Percentiles rank a stretch among this genome's conserved stretches.
These are phyloP conservation scores for Cyclargus thomasi DNA, from an alignment of 1,140 invertebrate species.

Conservation along the genomic window DNA sequence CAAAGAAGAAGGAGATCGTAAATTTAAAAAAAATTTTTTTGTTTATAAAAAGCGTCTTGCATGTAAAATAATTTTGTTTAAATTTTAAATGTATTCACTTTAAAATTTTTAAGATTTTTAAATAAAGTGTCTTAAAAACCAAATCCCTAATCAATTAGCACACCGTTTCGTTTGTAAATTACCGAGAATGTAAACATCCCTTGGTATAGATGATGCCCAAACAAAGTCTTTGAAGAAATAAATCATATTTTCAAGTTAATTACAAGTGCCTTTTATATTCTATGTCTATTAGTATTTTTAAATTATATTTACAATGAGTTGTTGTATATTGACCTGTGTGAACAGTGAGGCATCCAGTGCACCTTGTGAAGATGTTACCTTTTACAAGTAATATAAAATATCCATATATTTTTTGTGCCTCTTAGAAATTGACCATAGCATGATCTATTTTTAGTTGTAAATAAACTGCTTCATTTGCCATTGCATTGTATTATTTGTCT, in stretches of 20 bases:
- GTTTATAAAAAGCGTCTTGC: too few relatives aligned
- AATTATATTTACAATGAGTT: slow-evolving; percentile 7
- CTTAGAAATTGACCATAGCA: neutral
- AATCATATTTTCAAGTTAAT: neutral
- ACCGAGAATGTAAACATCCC: neutral
- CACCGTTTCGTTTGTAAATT: too few relatives aligned
- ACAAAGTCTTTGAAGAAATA: neutral
- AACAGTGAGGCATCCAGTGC: neutral
- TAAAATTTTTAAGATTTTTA: too few relatives aligned
- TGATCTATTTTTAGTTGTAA: neutral
- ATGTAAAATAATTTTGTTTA: too few relatives aligned
- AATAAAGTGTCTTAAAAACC: too few relatives aligned
- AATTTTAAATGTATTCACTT: too few relatives aligned
- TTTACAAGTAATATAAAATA: neutral
- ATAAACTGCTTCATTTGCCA: too few relatives aligned
- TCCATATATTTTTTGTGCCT: neutral
- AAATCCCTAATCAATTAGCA: too few relatives aligned
- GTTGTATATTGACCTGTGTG: slow-evolving; percentile 4
- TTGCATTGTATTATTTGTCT: neutral
- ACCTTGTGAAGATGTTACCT: neutral
- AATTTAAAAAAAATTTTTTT: too few relatives aligned
- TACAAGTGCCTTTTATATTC: neutral
- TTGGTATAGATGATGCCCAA: neutral
- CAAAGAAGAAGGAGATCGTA: too few relatives aligned
- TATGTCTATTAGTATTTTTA: neutral